These are phyloP conservation scores for Myotis myotis DNA, from an alignment of 2,797 vertebrate species.

Conservation along the genomic window DNA sequence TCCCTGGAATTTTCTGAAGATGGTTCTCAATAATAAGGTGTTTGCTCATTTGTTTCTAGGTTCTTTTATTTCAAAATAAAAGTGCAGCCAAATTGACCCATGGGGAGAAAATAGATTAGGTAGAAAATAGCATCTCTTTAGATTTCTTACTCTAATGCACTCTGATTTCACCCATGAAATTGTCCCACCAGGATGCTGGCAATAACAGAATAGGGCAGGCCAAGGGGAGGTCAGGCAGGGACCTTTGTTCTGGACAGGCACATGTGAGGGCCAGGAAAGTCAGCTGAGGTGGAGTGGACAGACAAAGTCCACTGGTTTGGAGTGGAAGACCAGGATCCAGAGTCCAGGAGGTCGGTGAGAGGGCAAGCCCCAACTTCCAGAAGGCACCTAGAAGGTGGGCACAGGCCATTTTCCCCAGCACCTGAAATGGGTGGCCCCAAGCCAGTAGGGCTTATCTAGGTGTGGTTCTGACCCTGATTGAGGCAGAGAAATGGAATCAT, in stretches of 20 bases:
- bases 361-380: neutral
- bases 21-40: slow-evolving; percentile 67
- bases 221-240: neutral
- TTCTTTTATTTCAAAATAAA: slow-evolving; percentile 75
- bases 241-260: neutral
- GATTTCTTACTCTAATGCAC: slow-evolving; percentile 51
- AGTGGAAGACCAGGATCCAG: neutral
- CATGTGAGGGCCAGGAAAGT: slow-evolving; percentile 19
- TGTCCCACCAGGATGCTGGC: slow-evolving; percentile 64
- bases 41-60: slow-evolving; percentile 67
- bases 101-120: slow-evolving; percentile 72
- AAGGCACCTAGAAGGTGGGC: rapidly evolving
- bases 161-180: slow-evolving; percentile 64
- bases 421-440: neutral
- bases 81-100: slow-evolving; percentile 69
- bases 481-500: neutral
- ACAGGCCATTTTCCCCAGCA: neutral
- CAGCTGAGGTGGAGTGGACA: slow-evolving; percentile 13
- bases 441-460: neutral
- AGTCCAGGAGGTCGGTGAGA: neutral
- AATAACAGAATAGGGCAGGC: slow-evolving; percentile 31
- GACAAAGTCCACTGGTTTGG: neutral
- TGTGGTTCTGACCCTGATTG: neutral
- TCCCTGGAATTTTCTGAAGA: slow-evolving; percentile 36
- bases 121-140: slow-evolving; percentile 68